Evolutionary conservation across 2,888 invertebrate species (phyloP), one percentile per base, ranked within the genome.

Genomic region (Pterostichus niger): DNA sequence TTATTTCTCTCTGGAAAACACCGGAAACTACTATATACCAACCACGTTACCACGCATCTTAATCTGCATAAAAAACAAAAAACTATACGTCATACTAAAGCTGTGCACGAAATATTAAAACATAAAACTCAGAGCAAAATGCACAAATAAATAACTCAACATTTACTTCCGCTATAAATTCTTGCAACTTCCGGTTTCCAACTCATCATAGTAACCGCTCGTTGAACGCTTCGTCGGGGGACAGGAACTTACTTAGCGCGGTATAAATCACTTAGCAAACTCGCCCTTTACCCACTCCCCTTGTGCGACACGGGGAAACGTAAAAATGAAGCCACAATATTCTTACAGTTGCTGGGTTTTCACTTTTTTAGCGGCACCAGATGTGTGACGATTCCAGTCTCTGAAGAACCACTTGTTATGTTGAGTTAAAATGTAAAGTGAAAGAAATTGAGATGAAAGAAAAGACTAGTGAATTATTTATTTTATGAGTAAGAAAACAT

Each of bases 251-350:
- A 79, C 79, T 79, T 79, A 46, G 64, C 79, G n/a, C 49, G 46
- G 64, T 24, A 79, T 64, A 79, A 79, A 79, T 79, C 61, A 64
- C 79, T 79, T 79, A 79, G 61, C 46, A 31, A 52, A 49, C 11
- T 10, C 9, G 15, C 35, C 54, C 15, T 49, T n/a, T 13, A n/a
- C 2, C 17, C 24, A 9, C 59, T 0, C 24, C 31, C 5, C 31
- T 9, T 40, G 1, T 5, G 9, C 6, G 40, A 40, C 40, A 40
- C 40, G 1, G 40, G 40, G 40, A 40, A 40, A 40, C 6, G 59
- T 52, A 17, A 59, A 31, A 59, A 59, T 59, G 31, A 31, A 24
- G 59, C 9, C 59, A 5, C 31, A 17, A 9, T 11, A 24, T 40
- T 40, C 24, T 59, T 59, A 59, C 31, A 40, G 11, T 17, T 10